Conservation (phyloP, 2,888 invertebrate genomes). For the Brachylomia viminalis region DNA sequence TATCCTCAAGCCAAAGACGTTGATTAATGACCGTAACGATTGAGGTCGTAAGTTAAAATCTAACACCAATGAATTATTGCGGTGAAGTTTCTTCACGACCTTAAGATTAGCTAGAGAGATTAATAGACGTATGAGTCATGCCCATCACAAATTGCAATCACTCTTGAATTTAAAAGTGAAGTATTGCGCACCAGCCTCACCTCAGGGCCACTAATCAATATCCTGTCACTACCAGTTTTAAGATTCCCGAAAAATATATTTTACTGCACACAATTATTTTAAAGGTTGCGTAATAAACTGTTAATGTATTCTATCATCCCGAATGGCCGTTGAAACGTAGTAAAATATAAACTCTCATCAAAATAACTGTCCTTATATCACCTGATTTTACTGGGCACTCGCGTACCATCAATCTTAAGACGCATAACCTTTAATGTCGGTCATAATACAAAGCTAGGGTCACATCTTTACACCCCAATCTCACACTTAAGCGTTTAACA, state of each 20-base stretch:
- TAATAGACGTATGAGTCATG: conserved; percentile 28
- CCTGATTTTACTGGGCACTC: conserved; percentile 60
- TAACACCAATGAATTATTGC: conserved; percentile 50
- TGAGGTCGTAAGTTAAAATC: conserved; percentile 53
- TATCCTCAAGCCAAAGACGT: conserved; percentile 39
- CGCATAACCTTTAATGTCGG: conserved; percentile 63
- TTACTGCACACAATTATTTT: conserved; percentile 21
- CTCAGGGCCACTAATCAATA: conserved; percentile 22
- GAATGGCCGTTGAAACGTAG: conserved; percentile 28
- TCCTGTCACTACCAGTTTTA: conserved; percentile 11
- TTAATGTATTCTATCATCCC: conserved; percentile 44
- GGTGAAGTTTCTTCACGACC: conserved; percentile 14
- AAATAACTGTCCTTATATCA: conserved; percentile 57
- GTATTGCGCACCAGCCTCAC: neutral
- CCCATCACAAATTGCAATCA: conserved; percentile 18
- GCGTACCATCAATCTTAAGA: conserved; percentile 55
- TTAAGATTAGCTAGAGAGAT: conserved; percentile 11
- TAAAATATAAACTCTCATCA: conserved; percentile 53
- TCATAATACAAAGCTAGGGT: conserved; percentile 64
- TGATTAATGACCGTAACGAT: conserved; percentile 48
- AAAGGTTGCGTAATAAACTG: conserved; percentile 25
- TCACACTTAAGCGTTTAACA: conserved; percentile 65
- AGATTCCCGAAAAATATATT: conserved; percentile 9
- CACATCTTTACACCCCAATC: conserved; percentile 66
- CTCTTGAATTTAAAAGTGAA: conserved; percentile 8